Evolutionary conservation across 2,797 vertebrate species (phyloP).

Genomic region (Gephyroberyx darwinii): DNA sequence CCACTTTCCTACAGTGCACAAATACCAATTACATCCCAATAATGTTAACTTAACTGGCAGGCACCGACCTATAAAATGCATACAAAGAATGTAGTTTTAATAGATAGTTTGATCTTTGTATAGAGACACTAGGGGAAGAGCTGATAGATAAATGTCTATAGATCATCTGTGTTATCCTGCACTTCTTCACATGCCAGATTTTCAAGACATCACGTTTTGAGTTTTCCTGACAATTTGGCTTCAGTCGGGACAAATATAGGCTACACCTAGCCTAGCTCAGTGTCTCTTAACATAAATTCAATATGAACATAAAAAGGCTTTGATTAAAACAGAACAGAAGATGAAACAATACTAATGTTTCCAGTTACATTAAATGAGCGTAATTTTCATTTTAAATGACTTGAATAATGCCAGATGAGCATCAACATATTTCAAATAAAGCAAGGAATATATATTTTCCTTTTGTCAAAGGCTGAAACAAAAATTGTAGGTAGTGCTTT

Average conservation of each 20-base stretch:
- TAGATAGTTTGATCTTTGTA: constrained; percentile 6
- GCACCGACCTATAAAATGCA: not conserved
- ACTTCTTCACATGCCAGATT: not conserved
- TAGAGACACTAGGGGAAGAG: too few species aligned
- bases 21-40: not conserved
- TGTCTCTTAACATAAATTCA: not conserved
- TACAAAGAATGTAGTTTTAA: constrained; percentile 1
- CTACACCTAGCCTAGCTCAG: not conserved
- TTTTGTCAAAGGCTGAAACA: constrained; percentile 25
- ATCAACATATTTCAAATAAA: constrained; percentile 9
- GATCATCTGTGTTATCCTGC: too few species aligned
- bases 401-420: constrained; percentile 17
- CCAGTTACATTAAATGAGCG: not conserved
- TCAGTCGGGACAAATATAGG: not conserved
- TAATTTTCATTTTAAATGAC: constrained; percentile 8
- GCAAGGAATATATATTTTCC: constrained; percentile 24
- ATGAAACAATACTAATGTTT: not conserved
- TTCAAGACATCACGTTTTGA: not conserved
- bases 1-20: not conserved
- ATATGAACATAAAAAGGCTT: too few species aligned
- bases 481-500: not conserved
- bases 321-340: too few species aligned
- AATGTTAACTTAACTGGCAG: too few species aligned
- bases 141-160: too few species aligned
- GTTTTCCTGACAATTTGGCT: too few species aligned